These are phyloP conservation scores for Loripinus fragilis DNA, from an alignment of 2,888 invertebrate genomes.

Conservation along the genomic window DNA sequence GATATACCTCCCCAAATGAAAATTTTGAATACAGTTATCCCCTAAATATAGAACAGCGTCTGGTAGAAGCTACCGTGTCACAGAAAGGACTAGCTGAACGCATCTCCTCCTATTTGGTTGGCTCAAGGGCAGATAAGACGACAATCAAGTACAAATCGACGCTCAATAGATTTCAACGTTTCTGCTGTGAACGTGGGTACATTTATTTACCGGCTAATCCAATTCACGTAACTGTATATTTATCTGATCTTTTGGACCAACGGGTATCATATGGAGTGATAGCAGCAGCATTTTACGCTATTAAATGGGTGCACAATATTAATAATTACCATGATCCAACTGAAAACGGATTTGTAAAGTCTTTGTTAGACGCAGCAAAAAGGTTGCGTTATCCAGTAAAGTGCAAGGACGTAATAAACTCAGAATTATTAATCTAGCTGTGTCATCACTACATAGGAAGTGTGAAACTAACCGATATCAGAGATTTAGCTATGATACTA, in stretches of 20 bases:
- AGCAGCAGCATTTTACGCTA: neutral
- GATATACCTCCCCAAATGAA: too few relatives aligned
- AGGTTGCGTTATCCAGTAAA: neutral
- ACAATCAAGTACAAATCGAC: constrained; percentile 30
- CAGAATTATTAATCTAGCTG: neutral
- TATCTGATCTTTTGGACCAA: constrained; percentile 17
- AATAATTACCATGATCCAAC: neutral
- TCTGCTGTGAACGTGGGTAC: too few relatives aligned
- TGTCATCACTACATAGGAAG: neutral
- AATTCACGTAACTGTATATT: constrained; percentile 35
- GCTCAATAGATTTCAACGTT: too few relatives aligned
- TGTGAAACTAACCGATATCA: neutral
- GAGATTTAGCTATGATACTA: constrained; percentile 31
- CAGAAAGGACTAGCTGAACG: constrained; percentile 17
- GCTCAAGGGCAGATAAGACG: constrained; percentile 35
- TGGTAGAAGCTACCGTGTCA: neutral
- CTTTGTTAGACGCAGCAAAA: constrained; percentile 2
- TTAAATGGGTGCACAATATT: constrained; percentile 13
- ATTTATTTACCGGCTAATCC: constrained; percentile 30
- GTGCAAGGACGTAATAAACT: constrained; percentile 4
- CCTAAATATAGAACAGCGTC: neutral
- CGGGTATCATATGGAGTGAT: neutral
- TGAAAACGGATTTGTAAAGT: constrained; percentile 3
- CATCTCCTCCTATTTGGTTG: constrained; percentile 14
- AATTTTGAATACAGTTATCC: too few relatives aligned